Conservation (phyloP, 2,113 vertebrate species). For the Petrocephalus microphthalmus region DNA sequence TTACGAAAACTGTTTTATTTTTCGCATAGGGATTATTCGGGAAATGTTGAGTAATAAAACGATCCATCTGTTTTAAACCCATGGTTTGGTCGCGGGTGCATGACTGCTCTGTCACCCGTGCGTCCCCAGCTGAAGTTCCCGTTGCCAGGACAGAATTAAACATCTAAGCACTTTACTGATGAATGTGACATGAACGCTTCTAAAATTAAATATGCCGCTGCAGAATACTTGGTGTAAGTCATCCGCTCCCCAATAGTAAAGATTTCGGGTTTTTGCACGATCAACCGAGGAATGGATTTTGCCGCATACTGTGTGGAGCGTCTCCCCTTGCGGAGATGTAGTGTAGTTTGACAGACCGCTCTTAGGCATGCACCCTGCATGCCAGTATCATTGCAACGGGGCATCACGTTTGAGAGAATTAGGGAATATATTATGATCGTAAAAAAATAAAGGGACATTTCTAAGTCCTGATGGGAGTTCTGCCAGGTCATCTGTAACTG, state of each 20-base stretch:
- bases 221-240: neutral
- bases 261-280: neutral
- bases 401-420: neutral
- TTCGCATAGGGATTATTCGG: neutral
- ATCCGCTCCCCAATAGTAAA: neutral
- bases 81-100: neutral
- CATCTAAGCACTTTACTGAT: neutral
- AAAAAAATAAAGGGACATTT: neutral
- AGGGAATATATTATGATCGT: neutral
- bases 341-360: neutral
- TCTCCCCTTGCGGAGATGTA: neutral
- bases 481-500: neutral
- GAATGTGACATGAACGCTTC: neutral
- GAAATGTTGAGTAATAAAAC: neutral
- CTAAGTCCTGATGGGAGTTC: neutral
- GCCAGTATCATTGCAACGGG: neutral
- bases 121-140: neutral
- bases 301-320: neutral
- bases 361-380: neutral
- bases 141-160: neutral
- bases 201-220: neutral
- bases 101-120: neutral
- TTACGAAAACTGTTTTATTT: neutral
- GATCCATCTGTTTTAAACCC: neutral
- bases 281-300: neutral